Evolutionary conservation across 2,113 vertebrate species (phyloP).

Genomic region (Arothron firmamentum): DNA sequence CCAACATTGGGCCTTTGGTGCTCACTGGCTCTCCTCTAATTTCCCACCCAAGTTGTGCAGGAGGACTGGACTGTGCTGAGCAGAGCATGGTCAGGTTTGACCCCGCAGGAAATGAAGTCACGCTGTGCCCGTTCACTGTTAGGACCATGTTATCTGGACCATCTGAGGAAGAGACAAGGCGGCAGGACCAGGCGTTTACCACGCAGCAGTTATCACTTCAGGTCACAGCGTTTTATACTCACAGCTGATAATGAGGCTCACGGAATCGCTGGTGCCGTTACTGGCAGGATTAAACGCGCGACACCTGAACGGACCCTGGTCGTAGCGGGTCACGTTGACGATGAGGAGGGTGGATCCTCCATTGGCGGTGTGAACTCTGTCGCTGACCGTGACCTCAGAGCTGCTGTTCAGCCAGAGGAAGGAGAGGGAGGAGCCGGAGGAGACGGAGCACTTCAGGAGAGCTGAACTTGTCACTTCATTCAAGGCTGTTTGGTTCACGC

Average conservation of each 20-base stretch:
- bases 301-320: constrained; percentile 57
- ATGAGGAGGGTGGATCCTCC: constrained; percentile 48
- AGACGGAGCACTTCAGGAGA: constrained; percentile 30
- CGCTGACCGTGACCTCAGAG: constrained; percentile 37
- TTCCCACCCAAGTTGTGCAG: constrained; percentile 50
- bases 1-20: constrained; percentile 19
- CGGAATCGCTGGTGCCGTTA: constrained; percentile 38
- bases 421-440: constrained; percentile 44
- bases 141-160: constrained; percentile 59
- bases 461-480: constrained; percentile 48
- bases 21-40: constrained; percentile 40
- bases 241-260: constrained; percentile 58
- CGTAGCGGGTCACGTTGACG: constrained; percentile 49
- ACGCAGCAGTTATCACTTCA: neutral
- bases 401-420: constrained; percentile 54
- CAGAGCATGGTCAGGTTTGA: constrained; percentile 60
- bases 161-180: constrained; percentile 34
- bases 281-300: constrained; percentile 47
- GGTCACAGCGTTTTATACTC: constrained; percentile 24
- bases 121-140: constrained; percentile 30
- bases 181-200: neutral
- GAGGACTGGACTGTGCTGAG: constrained; percentile 48
- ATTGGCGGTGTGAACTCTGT: constrained; percentile 45
- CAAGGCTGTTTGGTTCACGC: constrained; percentile 27
- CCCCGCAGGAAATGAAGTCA: constrained; percentile 32